Percentiles rank a stretch among this genome's conserved stretches.
phyloP scores from a whole-genome alignment of 2,888 invertebrate species.

The Synanthedon vespiformis region DNA sequence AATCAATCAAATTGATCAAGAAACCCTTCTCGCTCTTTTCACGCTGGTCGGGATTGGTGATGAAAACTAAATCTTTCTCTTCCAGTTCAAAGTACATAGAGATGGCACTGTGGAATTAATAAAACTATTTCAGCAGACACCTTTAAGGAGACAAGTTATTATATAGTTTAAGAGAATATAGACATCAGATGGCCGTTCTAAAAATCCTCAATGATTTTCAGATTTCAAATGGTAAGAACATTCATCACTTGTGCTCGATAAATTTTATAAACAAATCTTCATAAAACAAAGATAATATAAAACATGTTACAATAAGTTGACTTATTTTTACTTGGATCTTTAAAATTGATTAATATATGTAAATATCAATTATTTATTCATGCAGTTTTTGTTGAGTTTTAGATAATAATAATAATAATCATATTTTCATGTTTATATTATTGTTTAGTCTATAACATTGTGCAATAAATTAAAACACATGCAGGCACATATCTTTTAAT shows the following conservation, averaged over 20 bases:
- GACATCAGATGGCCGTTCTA: conserved; percentile 71
- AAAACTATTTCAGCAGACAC: neutral
- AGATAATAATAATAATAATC: too few relatives aligned
- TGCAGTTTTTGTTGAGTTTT: too few relatives aligned
- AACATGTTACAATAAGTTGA: too few relatives aligned
- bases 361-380: too few relatives aligned
- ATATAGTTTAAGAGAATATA: neutral
- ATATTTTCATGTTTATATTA: too few relatives aligned
- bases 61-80: conserved; percentile 94
- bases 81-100: conserved; percentile 99
- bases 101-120: conserved; percentile 81
- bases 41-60: conserved; percentile 90
- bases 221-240: conserved; percentile 64
- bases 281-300: too few relatives aligned
- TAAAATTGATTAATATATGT: too few relatives aligned
- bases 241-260: conserved; percentile 44
- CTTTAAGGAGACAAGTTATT: neutral
- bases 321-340: too few relatives aligned
- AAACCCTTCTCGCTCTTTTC: conserved; percentile 94
- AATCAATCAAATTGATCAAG: conserved; percentile 99
- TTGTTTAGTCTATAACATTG: too few relatives aligned
- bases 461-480: too few relatives aligned
- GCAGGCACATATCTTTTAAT: too few relatives aligned
- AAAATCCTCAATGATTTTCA: conserved; percentile 55
- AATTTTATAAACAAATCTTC: too few relatives aligned